Evolutionary conservation across 2,113 vertebrate genomes (phyloP).

Genomic region (Psophia crepitans): DNA sequence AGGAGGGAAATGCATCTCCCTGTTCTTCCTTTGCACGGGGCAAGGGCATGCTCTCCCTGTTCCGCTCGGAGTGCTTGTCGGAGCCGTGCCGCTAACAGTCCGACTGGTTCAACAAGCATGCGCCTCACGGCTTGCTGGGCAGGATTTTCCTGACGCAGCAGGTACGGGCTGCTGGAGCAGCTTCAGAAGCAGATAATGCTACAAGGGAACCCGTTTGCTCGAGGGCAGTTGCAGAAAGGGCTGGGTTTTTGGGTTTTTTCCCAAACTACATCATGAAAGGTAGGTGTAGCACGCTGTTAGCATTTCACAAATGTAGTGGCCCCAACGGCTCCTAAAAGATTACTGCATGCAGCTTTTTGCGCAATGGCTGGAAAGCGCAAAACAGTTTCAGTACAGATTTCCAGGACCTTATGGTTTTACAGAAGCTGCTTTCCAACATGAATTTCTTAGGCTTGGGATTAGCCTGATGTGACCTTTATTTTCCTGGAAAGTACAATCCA

Average conservation of each 20-base stretch:
- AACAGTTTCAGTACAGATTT: neutral
- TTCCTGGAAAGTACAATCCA: neutral
- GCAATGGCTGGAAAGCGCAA: neutral
- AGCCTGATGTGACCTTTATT: neutral
- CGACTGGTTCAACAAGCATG: neutral
- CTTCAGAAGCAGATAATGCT: neutral
- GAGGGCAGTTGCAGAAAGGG: neutral
- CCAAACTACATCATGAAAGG: neutral
- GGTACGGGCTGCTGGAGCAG: neutral
- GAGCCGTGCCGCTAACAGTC: neutral
- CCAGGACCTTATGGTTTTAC: neutral
- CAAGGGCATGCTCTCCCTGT: neutral
- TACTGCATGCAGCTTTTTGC: neutral
- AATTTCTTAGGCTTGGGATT: neutral
- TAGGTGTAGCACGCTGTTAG: neutral
- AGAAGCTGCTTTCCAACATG: neutral
- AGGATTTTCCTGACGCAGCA: neutral
- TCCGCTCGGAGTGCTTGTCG: neutral
- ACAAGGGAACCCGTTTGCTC: neutral
- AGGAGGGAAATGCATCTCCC: neutral
- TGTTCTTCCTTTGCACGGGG: neutral
- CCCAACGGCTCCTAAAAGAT: neutral
- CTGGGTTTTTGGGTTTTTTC: neutral
- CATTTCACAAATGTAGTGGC: neutral
- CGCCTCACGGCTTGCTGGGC: neutral